Evolutionary conservation across 2,797 vertebrate genomes (phyloP).

Genomic region (Myotis vivesi): DNA sequence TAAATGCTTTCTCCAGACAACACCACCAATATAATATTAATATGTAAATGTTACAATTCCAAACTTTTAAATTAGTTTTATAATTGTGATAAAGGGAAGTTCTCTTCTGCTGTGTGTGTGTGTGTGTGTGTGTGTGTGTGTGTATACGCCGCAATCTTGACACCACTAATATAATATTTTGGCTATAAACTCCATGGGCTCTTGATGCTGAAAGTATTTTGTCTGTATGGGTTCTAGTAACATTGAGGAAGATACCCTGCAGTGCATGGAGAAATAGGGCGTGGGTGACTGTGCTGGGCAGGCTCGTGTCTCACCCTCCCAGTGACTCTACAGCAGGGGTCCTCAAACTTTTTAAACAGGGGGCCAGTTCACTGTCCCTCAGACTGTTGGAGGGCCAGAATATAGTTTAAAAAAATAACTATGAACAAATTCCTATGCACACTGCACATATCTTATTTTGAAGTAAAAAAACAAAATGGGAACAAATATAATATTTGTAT

Average conservation of each 20-base stretch:
- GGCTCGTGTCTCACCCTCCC: not conserved
- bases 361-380: too few species aligned
- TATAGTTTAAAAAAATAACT: too few species aligned
- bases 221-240: not conserved
- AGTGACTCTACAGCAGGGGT: too few species aligned
- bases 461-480: too few species aligned
- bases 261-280: fast-evolving
- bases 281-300: not conserved
- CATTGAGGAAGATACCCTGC: not conserved
- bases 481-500: too few species aligned
- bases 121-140: not conserved
- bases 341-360: too few species aligned
- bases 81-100: not conserved
- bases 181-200: not conserved
- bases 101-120: not conserved
- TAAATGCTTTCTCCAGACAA: not conserved
- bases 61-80: not conserved
- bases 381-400: too few species aligned
- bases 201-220: too few species aligned
- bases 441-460: too few species aligned
- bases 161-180: not conserved
- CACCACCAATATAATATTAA: not conserved
- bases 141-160: not conserved
- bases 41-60: not conserved
- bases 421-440: too few species aligned